Evolutionary conservation across 2,888 invertebrate genomes (phyloP).

Genomic region (Deroplatys truncata): DNA sequence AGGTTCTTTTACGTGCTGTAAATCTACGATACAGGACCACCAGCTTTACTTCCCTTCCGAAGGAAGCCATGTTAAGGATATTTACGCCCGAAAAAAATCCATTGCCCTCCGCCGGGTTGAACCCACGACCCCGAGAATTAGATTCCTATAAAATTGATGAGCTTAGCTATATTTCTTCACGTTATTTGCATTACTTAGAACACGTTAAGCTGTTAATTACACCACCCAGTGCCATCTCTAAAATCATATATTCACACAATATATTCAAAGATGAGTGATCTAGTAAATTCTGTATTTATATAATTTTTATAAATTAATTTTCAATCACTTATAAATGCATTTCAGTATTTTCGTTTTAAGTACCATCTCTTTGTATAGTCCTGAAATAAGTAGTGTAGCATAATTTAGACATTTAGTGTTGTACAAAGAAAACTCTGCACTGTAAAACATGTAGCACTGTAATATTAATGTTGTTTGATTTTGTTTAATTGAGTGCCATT

Average conservation of each 20-base stretch:
- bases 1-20: no score
- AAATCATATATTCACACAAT: not conserved
- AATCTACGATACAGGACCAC: no score
- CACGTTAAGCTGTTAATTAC: no score
- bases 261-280: not conserved
- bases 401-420: not conserved
- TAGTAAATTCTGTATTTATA: not conserved
- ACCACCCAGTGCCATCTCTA: not conserved
- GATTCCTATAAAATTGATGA: no score
- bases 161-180: no score
- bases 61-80: no score
- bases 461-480: not conserved
- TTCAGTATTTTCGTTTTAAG: not conserved
- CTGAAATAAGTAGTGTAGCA: not conserved
- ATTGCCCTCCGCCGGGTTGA: no score
- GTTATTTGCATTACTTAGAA: no score
- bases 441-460: not conserved
- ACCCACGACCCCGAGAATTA: no score
- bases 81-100: no score
- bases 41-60: no score
- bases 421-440: conserved; percentile 9
- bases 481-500: not conserved
- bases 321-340: not conserved
- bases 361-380: not conserved
- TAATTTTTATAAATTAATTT: not conserved